Evolutionary conservation across 2,797 vertebrate genomes (phyloP).

Genomic region (Fundulus diaphanus): DNA sequence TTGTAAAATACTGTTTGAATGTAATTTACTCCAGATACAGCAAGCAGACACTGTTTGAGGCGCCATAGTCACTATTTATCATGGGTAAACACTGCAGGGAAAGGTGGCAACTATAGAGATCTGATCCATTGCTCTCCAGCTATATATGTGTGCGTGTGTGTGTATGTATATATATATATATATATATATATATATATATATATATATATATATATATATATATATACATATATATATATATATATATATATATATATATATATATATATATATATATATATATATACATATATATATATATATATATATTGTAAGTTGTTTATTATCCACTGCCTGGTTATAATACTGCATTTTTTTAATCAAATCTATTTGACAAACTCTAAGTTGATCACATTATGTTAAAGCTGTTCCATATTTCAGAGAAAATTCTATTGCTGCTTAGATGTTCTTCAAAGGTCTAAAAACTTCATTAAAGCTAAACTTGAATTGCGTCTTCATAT

Average conservation of each 20-base stretch:
- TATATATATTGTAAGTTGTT: too few species aligned
- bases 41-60: background rate
- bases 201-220: too few species aligned
- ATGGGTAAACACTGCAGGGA: too few species aligned
- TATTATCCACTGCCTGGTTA: too few species aligned
- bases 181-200: too few species aligned
- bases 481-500: background rate
- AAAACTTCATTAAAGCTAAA: background rate
- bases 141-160: background rate
- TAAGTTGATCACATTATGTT: background rate
- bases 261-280: too few species aligned
- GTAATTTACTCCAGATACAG: background rate
- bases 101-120: background rate
- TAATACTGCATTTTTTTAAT: too few species aligned
- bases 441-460: background rate
- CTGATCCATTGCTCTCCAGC: background rate
- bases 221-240: too few species aligned
- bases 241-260: too few species aligned
- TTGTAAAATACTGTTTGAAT: background rate
- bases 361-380: background rate
- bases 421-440: background rate
- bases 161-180: too few species aligned
- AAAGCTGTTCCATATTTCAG: background rate
- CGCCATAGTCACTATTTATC: background rate
- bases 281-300: too few species aligned